phyloP scores from a whole-genome alignment of 1,140 invertebrate species.

The Drosophila sechellia region DNA sequence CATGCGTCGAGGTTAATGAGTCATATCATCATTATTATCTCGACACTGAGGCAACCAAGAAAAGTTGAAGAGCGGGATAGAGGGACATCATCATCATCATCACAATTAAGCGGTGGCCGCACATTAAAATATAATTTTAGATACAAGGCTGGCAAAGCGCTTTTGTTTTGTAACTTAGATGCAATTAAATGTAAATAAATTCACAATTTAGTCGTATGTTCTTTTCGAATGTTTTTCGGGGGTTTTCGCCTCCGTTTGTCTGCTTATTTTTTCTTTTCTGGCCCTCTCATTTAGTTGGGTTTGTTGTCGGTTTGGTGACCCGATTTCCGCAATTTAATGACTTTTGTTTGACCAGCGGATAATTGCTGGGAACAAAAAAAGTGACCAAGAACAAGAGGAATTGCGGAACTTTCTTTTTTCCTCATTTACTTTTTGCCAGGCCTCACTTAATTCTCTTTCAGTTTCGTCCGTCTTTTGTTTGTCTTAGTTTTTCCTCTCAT shows the following conservation, averaged over 20 bases:
- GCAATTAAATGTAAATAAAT: constrained; percentile 83
- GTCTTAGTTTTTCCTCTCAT: constrained; percentile 56
- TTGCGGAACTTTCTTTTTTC: constrained; percentile 62
- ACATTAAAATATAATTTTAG: constrained; percentile 69
- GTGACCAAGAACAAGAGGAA: constrained; percentile 28
- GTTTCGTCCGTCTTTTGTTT: constrained; percentile 38
- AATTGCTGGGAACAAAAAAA: constrained; percentile 66
- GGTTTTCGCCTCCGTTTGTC: constrained; percentile 23
- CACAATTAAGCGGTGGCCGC: constrained; percentile 63
- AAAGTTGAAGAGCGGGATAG: background rate
- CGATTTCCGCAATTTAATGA: constrained; percentile 82
- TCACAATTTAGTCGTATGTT: constrained; percentile 76
- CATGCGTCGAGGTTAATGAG: constrained; percentile 81
- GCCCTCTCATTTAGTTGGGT: constrained; percentile 20
- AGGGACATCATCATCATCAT: constrained; percentile 26
- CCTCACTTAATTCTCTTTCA: constrained; percentile 35
- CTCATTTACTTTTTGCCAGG: constrained; percentile 23
- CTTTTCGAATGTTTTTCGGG: constrained; percentile 42
- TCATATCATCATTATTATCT: constrained; percentile 80
- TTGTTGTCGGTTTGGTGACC: constrained; percentile 68
- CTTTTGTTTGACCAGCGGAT: constrained; percentile 78
- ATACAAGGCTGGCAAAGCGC: constrained; percentile 35
- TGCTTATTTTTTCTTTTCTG: constrained; percentile 13
- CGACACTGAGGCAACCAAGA: constrained; percentile 40
- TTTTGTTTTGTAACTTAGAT: constrained; percentile 76